A percentile compares a stretch with the other conserved stretches of the same genome.
phyloP scores from a whole-genome alignment of 2,888 invertebrate genomes.

The Anaspis maculata region DNA sequence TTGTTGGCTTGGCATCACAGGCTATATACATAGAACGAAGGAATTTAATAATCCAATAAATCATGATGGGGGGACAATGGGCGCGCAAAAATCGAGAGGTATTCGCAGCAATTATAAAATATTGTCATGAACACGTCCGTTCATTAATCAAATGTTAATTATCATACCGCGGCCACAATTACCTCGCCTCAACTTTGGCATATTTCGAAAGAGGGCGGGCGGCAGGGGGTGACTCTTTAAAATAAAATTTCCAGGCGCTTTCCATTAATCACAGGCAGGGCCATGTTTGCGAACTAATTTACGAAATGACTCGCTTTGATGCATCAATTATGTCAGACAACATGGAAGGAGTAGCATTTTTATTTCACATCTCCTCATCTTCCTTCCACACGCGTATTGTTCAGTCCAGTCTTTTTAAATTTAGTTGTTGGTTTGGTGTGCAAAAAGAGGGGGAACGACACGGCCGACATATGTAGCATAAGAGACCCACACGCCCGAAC shows the following conservation, averaged over 20 bases:
- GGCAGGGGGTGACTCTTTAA: slow-evolving; percentile 27
- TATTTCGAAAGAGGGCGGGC: slow-evolving; percentile 27
- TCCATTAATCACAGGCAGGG: slow-evolving; percentile 27
- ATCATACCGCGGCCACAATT: slow-evolving; percentile 17
- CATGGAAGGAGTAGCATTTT: slow-evolving; percentile 8
- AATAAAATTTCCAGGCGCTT: slow-evolving; percentile 26
- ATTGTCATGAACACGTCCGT: slow-evolving; percentile 20
- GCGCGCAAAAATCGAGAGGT: too few relatives aligned
- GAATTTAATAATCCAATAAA: too few relatives aligned
- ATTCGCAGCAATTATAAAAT: slow-evolving; percentile 22
- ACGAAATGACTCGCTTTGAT: slow-evolving; percentile 11
- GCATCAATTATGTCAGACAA: slow-evolving; percentile 12
- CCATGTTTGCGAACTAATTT: slow-evolving; percentile 14
- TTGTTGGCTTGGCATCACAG: too few relatives aligned
- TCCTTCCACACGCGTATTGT: too few relatives aligned
- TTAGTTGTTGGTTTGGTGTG: too few relatives aligned
- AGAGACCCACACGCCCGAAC: too few relatives aligned
- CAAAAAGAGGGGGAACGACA: too few relatives aligned
- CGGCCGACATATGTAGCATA: too few relatives aligned
- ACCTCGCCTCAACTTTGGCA: slow-evolving; percentile 21
- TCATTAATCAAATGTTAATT: slow-evolving; percentile 28
- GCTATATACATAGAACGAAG: too few relatives aligned
- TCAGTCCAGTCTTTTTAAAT: too few relatives aligned
- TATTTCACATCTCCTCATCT: too few relatives aligned
- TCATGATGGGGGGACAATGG: too few relatives aligned